These are phyloP conservation scores for Cryptosula pallasiana DNA, from an alignment of 2,888 invertebrate genomes.

Conservation along the genomic window DNA sequence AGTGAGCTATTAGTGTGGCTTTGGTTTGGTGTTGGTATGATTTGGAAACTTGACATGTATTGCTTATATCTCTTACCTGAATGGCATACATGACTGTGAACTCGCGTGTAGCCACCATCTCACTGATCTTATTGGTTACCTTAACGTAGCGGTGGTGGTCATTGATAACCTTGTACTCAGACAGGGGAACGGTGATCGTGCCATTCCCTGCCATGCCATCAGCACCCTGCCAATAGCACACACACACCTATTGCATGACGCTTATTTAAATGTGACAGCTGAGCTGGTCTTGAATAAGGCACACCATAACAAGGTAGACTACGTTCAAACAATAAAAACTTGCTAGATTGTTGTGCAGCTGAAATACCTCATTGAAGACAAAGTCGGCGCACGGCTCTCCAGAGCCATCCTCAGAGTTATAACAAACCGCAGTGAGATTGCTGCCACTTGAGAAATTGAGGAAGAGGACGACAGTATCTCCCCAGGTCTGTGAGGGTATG, in stretches of 20 bases:
- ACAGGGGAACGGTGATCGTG: background rate
- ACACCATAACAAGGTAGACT: no score
- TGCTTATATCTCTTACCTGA: background rate
- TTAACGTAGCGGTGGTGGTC: conserved; percentile 4
- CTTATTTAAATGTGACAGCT: no score
- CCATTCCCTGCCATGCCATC: background rate
- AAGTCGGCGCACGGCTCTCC: background rate
- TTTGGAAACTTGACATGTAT: no score
- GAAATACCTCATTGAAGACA: background rate
- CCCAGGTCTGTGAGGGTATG: conserved; percentile 8
- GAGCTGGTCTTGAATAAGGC: no score
- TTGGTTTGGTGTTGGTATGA: no score
- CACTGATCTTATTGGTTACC: background rate
- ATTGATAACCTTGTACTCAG: background rate
- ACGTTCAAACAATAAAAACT: no score
- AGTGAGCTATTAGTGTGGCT: no score
- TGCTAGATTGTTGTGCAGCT: no score
- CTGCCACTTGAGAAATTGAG: background rate
- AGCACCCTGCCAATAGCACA: background rate
- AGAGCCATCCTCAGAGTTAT: background rate
- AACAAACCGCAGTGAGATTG: background rate
- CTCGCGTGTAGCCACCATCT: background rate
- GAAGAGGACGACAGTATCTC: background rate
- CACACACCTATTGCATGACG: no score
- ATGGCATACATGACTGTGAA: conserved; percentile 17